Base-by-base conservation (phyloP, 1,140 invertebrate species). In the Sitodiplosis mosellana region DNA sequence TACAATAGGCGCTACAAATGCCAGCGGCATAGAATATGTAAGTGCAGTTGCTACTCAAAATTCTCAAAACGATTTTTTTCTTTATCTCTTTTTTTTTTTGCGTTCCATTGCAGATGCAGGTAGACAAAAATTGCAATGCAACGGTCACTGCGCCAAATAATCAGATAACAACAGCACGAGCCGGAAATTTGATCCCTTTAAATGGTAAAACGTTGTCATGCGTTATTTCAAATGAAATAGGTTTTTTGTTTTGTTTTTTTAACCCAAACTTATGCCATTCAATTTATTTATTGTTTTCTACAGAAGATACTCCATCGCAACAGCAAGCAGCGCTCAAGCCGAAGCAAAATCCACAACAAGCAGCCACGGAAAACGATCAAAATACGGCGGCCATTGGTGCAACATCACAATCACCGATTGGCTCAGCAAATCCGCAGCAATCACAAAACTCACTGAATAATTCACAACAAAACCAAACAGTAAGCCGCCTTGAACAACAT, bases 111-210 rank as follows among this genome's bases (percentile, higher is more conserved):
- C 18, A 43, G 47, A 46, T 51, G 37, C 47, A 60, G 53, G 63
- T 73, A 37, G 80, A 83, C 59, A 80, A 77, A 58, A 83, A 83
- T 61, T 81, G 78, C 57, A 83, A 83, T 66, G 77, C 78, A 11
- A 81, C 79, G 46, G 20, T 43, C 18, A 11, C 41, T 11, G 59
- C 46, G 47, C 62, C 47, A 47, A 51, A 15, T 33, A 57, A 15
- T 40, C 37, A 57, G 33, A 21, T 47, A 34, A 49, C 22, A 19
- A 21, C 53, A 33, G 54, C 56, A 45, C 57, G 58, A 45, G 20
- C 51, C 10, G 12, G n/a, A 44, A 12, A 21, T n/a, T 18, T n/a
- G 22, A 44, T 8, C 42, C n/a, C 11, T 3, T 5, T 5, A 14
- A 38, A n/a, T 38, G 37, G 37, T 18, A 18, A 18, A n/a, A n/a